Conservation (phyloP, 1,140 invertebrate genomes). For the Bombyx mandarina region DNA sequence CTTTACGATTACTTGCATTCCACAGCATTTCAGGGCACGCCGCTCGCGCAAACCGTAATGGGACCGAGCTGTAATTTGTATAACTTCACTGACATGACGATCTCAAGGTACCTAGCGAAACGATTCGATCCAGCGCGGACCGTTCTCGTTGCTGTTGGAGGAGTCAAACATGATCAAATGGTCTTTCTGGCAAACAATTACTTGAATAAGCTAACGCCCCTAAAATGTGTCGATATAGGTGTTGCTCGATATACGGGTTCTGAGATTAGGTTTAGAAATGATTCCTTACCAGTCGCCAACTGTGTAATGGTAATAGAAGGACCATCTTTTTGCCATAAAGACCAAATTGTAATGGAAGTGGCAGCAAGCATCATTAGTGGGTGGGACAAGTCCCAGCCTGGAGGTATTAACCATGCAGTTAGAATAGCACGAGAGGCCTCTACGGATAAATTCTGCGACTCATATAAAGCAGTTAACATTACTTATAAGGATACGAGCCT, state of each 20-base stretch:
- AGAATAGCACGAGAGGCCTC: conserved; percentile 39
- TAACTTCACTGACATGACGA: conserved; percentile 76
- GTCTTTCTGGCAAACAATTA: conserved; percentile 24
- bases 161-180: conserved; percentile 70
- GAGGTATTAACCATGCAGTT: conserved; percentile 31
- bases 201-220: conserved; percentile 16
- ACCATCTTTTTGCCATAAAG: conserved; percentile 23
- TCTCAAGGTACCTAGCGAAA: conserved; percentile 81
- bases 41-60: conserved; percentile 79
- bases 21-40: conserved; percentile 79
- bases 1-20: conserved; percentile 83
- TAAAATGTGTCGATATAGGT: conserved; percentile 11
- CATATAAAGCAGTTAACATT: conserved; percentile 57
- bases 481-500: conserved; percentile 55
- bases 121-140: conserved; percentile 88
- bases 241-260: conserved; percentile 69
- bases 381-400: conserved; percentile 44
- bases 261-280: conserved; percentile 75
- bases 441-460: conserved; percentile 29
- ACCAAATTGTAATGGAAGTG: conserved; percentile 31
- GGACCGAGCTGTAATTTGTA: conserved; percentile 82
- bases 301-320: conserved; percentile 84
- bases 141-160: conserved; percentile 91
- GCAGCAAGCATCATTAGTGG: conserved; percentile 34
- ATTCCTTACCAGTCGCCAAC: conserved; percentile 78